Evolutionary conservation across 2,888 invertebrate genomes (phyloP), one percentile per base, ranked within the genome.

Genomic region (Crepidodera aurea): DNA sequence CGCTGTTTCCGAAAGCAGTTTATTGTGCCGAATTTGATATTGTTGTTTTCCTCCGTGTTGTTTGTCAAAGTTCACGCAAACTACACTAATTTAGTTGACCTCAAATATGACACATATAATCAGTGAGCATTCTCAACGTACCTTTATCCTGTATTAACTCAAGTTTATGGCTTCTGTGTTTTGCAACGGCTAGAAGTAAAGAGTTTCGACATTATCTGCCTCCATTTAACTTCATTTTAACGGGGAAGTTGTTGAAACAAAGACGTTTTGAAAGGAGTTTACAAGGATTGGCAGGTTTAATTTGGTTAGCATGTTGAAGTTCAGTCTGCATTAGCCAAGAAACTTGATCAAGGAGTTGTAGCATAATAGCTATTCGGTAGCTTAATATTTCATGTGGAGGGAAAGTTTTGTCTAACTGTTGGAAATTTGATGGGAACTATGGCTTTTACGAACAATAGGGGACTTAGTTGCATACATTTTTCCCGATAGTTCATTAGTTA

Each of bases 281-380:
- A 56, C 51, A 56, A 56, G 56, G 62, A 60, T 65, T 65, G 65
- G 59, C 65, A 65, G 59, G 40, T 55, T 39, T 56, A 60, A 59
- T 60, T 56, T 54, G 42, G 59, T 55, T 40, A 54, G 25, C 53
- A 62, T 40, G 59, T 29, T 48, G 58, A 40, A 60, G 34, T 57
- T 62, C 53, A 27, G 48, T 46, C 40, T 50, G 15, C 60, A 19
- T 40, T 48, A 16, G 48, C 48, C 39, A 56, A 39, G 57, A 57
- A 57, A 57, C 57, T 57, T 57, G 57, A 57, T 57, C 57, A 48
- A 50, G 48, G 48, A 57, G 48, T 57, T 40, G 48, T 48, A 16
- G 39, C 12, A 48, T 57, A 50, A 57, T 57, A 48, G 57, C 27
- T 54, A 13, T 54, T 42, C 40, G 27, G 44, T 16, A 32, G 54